Evolutionary conservation across 2,797 vertebrate genomes (phyloP).

Genomic region (Silurus lanzhouensis): DNA sequence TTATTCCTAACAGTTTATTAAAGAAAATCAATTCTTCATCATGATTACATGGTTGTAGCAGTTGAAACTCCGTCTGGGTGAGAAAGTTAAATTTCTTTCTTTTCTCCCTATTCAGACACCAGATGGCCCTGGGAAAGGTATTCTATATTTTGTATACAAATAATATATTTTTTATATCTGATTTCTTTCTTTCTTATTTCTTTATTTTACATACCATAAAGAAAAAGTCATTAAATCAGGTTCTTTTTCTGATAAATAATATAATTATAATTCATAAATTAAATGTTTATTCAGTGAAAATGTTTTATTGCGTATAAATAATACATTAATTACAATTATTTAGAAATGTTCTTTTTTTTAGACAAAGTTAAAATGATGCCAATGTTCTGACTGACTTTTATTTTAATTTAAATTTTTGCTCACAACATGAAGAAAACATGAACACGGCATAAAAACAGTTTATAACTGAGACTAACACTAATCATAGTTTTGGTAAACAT

Average conservation of each 20-base stretch:
- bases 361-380: background rate
- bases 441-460: background rate
- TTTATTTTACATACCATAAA: background rate
- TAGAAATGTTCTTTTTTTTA: background rate
- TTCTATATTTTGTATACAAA: background rate
- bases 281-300: background rate
- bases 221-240: background rate
- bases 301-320: background rate
- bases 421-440: background rate
- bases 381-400: background rate
- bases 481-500: background rate
- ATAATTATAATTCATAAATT: background rate
- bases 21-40: too few species aligned
- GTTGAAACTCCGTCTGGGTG: background rate
- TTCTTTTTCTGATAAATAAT: background rate
- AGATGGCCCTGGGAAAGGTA: slow-evolving; percentile 51
- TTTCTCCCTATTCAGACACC: slow-evolving; percentile 38
- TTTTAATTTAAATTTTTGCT: background rate
- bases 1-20: too few species aligned
- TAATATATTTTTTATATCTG: background rate
- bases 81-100: background rate
- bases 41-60: background rate
- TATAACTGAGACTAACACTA: background rate
- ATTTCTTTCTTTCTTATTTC: background rate
- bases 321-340: too few species aligned